phyloP scores from a whole-genome alignment of 2,888 invertebrate genomes.

The Cephus runcator region DNA sequence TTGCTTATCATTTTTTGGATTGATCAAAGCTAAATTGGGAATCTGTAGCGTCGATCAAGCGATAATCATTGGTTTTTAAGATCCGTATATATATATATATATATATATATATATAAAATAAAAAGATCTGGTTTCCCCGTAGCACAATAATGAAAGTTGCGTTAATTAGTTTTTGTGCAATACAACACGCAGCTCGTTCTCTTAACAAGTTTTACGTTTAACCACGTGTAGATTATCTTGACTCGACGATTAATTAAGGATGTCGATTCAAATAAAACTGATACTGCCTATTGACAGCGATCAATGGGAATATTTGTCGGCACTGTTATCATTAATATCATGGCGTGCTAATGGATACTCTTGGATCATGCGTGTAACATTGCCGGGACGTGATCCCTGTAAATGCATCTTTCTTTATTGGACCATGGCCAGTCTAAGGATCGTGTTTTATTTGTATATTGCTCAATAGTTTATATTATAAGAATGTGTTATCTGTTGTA shows the following conservation, averaged over 20 bases:
- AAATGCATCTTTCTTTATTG: slow-evolving; percentile 59
- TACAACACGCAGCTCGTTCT: slow-evolving; percentile 24
- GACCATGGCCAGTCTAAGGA: slow-evolving; percentile 54
- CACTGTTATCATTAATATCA: neutral
- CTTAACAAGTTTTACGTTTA: neutral
- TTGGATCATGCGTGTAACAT: neutral
- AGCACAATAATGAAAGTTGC: slow-evolving; percentile 58
- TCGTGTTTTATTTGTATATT: slow-evolving; percentile 65
- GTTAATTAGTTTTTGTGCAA: slow-evolving; percentile 40
- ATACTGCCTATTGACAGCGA: neutral
- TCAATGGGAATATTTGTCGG: neutral
- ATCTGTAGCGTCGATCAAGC: slow-evolving; percentile 16
- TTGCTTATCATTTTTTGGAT: slow-evolving; percentile 3
- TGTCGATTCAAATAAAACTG: neutral
- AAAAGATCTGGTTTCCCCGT: slow-evolving; percentile 42
- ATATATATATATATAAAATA: neutral
- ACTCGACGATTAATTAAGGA: neutral
- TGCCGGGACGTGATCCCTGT: slow-evolving; percentile 27
- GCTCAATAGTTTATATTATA: slow-evolving; percentile 66
- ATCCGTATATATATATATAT: slow-evolving; percentile 14
- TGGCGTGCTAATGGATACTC: neutral
- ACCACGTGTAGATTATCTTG: neutral
- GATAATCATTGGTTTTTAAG: slow-evolving; percentile 29
- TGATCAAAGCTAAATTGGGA: slow-evolving; percentile 17
- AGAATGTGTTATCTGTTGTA: slow-evolving; percentile 66